Evolutionary conservation across 2,113 vertebrate species (phyloP).

Genomic region (Zosterops japonicus): DNA sequence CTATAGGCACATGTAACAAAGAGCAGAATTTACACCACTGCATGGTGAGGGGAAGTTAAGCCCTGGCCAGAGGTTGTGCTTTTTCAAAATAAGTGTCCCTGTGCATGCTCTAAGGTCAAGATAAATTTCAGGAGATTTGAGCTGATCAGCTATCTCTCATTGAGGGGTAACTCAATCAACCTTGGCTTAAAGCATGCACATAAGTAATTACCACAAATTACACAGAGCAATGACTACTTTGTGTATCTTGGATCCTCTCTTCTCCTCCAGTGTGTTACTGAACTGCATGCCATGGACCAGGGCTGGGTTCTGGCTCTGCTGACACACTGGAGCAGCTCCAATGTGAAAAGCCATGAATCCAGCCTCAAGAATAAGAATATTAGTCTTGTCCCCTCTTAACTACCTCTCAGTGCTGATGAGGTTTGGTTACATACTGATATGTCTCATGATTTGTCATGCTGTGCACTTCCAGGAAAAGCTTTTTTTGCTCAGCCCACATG

Average conservation of each 20-base stretch:
- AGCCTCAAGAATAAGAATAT: background rate
- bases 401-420: background rate
- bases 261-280: background rate
- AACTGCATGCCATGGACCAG: fast-evolving
- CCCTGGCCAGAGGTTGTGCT: background rate
- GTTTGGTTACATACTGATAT: background rate
- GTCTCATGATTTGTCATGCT: fast-evolving
- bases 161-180: background rate
- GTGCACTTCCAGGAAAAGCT: background rate
- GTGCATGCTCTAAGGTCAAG: background rate
- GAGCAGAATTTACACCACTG: background rate
- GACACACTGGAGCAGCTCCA: background rate
- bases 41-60: background rate
- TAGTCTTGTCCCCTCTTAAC: background rate
- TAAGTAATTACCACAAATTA: background rate
- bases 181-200: background rate
- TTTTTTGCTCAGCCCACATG: background rate
- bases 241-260: background rate
- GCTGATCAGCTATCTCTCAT: background rate
- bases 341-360: background rate
- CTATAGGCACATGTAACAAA: fast-evolving
- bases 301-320: background rate
- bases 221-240: background rate
- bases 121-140: background rate
- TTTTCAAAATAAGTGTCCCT: background rate